Evolutionary conservation across 2,888 invertebrate genomes (phyloP), one percentile per base, ranked within the genome.

Genomic region (Smittia sp.): DNA sequence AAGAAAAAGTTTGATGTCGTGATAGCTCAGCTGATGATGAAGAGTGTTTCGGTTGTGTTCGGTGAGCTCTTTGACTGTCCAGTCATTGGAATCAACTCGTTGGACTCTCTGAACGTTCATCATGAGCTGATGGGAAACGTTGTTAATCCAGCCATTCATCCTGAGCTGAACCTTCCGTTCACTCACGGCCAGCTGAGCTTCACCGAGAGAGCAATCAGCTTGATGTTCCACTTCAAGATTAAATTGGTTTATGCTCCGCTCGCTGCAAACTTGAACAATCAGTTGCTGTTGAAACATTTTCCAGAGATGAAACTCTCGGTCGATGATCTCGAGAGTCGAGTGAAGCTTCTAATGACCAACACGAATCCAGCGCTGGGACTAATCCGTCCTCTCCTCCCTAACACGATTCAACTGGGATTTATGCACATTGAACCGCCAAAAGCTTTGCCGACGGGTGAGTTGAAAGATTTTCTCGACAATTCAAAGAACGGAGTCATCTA

Each of bases 91-190:
- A 22, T 79, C 4, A 76, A 77, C 20, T 7, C n/a, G 0, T 78
- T 78, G 76, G 78, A 77, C 15, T 77, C 76, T 1, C 77, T 76
- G 67, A 76, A 76, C 13, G 77, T 77, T 1, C 77, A 75, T 1
- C 79, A 79, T 63, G 76, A 76, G 54, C 77, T 77, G 1, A 75
- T 77, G 38, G 79, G 78, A 4, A 78, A 79, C 74, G 77, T 77
- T 0, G 75, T 76, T 70, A 77, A 77, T 24, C 78, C 79, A 6
- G 75, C 77, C 6, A 25, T 78, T 22, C 77, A 78, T 74, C 78
- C 79, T 0, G 80, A 80, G 67, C 77, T 78, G 76, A 77, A 78
- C 72, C 70, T 79, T 25, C 76, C 76, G 0, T 38, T 38, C 18
- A n/a, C n/a, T 20, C 66, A 66, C 20, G 66, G 38, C 32, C 20